phyloP scores from a whole-genome alignment of 2,888 invertebrate genomes.

The Diarsia mendica region DNA sequence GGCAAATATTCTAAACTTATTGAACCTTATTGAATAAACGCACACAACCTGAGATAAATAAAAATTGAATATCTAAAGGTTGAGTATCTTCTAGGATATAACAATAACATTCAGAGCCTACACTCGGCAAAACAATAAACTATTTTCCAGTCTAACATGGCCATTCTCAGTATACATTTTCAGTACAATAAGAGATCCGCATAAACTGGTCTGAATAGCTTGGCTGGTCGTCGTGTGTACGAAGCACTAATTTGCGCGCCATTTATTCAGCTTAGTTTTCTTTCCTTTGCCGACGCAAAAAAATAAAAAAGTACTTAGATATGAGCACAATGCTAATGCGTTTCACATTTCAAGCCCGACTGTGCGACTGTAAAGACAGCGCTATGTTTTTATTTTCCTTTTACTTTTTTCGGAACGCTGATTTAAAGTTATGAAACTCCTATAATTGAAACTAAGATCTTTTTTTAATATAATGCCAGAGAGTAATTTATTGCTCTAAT shows the following conservation, averaged over 20 bases:
- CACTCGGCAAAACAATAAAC: too few relatives aligned
- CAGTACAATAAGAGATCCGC: too few relatives aligned
- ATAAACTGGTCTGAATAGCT: too few relatives aligned
- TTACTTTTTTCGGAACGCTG: not conserved
- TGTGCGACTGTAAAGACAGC: not conserved
- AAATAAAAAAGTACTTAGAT: conserved; percentile 7
- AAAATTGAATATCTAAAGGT: conserved; percentile 1
- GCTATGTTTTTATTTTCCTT: not conserved
- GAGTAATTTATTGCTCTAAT: too few relatives aligned
- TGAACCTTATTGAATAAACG: not conserved
- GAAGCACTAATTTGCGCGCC: conserved; percentile 9
- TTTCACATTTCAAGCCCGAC: conserved; percentile 3
- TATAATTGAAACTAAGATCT: not conserved
- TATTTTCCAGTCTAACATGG: too few relatives aligned
- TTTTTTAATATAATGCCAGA: too few relatives aligned
- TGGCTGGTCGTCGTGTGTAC: not conserved
- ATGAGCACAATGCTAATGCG: conserved; percentile 20
- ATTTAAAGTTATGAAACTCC: not conserved
- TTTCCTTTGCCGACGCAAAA: conserved; percentile 5
- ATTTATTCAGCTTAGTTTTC: conserved; percentile 17
- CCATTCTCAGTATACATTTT: too few relatives aligned
- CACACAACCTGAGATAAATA: too few relatives aligned
- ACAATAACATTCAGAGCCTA: not conserved
- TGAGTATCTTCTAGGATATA: not conserved
- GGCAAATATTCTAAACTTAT: not conserved